Base-by-base conservation (phyloP, 2,797 vertebrate species). In the Malacoctenus gilli region DNA sequence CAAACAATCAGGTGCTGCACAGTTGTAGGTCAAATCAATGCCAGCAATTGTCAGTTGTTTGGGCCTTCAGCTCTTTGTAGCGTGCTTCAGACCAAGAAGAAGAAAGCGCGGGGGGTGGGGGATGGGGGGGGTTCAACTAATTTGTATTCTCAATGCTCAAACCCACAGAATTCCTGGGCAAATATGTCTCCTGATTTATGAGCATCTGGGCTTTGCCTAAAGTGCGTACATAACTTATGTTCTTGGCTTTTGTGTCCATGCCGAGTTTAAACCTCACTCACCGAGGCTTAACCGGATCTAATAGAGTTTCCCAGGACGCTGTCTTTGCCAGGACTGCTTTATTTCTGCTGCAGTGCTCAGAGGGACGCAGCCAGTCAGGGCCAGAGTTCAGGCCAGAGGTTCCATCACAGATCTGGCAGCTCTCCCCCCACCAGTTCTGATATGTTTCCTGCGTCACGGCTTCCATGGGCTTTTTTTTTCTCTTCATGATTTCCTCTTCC, bases 401-500 rank as follows among this genome's bases (percentile, higher is more conserved):
- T 77, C 60, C 68, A 56, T 51, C 3, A 25, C 68, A 21, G 38
- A 50, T 50, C 53, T 76, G 70, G 58, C 68, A 55, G 23, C 25
- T 16, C 6, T 16, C 6, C 0, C 25, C 23, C 14, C 36, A 34
- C 5, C 13, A 21, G 15, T 8, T 40, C 46, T 84, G 84, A 88
- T 86, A 58, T 68, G 68, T 88, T 89, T 86, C 83, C 77, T 57
- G 40, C 31, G 28, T 39, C 50, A 73, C 34, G 9, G 44, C 60
- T 32, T 34, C 48, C 48, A 44, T 16, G 15, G 30, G n/a, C n/a
- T n/a, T n/a, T n/a, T n/a, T 77, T 49, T 5, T 18, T 11, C 20
- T 58, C 75, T 80, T 83, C 75, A 79, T 72, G 62, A 80, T 83
- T 80, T 85, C 70, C 75, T 69, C 52, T 72, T 54, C 53, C 25